Evolutionary conservation across 2,888 invertebrate species (phyloP).

Genomic region (Acheta domesticus): DNA sequence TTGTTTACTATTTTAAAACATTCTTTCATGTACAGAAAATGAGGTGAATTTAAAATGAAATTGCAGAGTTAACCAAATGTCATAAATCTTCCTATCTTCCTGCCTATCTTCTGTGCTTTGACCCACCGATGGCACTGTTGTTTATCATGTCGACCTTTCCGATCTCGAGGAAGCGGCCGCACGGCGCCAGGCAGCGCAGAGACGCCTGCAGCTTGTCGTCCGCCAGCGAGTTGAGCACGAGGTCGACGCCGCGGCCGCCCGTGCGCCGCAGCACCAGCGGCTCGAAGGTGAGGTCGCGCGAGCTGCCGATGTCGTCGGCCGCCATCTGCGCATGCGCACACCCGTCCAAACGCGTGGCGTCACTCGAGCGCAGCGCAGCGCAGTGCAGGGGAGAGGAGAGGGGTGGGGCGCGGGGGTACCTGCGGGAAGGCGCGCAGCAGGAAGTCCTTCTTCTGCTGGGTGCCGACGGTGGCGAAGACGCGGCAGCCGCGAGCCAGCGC

Average conservation of each 20-base stretch:
- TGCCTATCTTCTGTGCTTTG: no score
- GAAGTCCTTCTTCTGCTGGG: slow-evolving; percentile 60
- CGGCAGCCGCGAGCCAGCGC: slow-evolving; percentile 51
- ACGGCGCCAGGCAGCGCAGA: slow-evolving; percentile 56
- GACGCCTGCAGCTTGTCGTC: slow-evolving; percentile 83
- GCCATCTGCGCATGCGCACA: not conserved
- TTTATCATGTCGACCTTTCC: slow-evolving; percentile 55
- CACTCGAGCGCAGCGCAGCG: no score
- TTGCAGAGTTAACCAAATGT: no score
- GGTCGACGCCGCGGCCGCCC: slow-evolving; percentile 78
- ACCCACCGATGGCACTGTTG: slow-evolving; percentile 55
- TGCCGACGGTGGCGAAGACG: slow-evolving; percentile 69
- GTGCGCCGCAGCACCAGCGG: slow-evolving; percentile 67
- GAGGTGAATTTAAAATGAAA: no score
- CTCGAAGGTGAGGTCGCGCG: slow-evolving; percentile 60
- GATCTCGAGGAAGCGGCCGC: slow-evolving; percentile 77
- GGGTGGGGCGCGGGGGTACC: not conserved
- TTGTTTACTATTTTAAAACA: no score
- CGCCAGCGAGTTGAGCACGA: slow-evolving; percentile 85
- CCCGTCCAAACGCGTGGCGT: no score
- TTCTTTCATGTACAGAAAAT: no score
- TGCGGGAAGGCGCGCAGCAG: slow-evolving; percentile 45
- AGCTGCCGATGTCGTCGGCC: slow-evolving; percentile 47
- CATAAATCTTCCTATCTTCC: no score
- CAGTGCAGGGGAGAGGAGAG: no score